These are phyloP conservation scores for Cyanoliseus patagonus DNA, from an alignment of 2,113 vertebrate genomes.

Conservation along the genomic window DNA sequence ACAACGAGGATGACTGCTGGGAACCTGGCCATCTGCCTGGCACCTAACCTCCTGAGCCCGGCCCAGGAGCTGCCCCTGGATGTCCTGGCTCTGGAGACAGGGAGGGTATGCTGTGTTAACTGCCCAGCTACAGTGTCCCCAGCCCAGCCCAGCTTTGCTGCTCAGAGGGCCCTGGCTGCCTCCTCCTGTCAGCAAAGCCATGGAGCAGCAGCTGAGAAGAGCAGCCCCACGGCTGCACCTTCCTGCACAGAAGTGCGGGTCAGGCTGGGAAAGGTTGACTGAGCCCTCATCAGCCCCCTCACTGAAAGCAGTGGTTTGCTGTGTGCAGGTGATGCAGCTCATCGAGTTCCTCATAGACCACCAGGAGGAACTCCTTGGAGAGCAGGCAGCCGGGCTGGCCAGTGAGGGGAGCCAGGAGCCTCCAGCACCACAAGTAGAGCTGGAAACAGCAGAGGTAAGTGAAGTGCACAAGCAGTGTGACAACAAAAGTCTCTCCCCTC, in stretches of 20 bases:
- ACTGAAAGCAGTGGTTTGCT: background rate
- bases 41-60: conserved; percentile 79
- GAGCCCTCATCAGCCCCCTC: background rate
- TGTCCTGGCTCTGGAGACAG: conserved; percentile 52
- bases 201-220: background rate
- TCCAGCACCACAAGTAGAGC: too few relatives aligned
- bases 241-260: background rate
- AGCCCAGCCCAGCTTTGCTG: background rate
- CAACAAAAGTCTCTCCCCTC: too few relatives aligned
- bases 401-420: too few relatives aligned
- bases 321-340: conserved; percentile 74
- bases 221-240: background rate
- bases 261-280: background rate
- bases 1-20: background rate
- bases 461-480: too few relatives aligned
- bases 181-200: background rate
- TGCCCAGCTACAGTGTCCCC: fast-evolving
- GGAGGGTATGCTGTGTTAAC: conserved; percentile 44
- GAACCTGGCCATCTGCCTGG: background rate
- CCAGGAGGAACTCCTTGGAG: conserved; percentile 79
- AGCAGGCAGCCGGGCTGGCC: conserved; percentile 56
- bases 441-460: too few relatives aligned
- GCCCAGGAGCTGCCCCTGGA: conserved; percentile 55
- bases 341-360: conserved; percentile 84
- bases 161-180: background rate